phyloP scores from a whole-genome alignment of 2,113 vertebrate genomes.

The Empidonax traillii region DNA sequence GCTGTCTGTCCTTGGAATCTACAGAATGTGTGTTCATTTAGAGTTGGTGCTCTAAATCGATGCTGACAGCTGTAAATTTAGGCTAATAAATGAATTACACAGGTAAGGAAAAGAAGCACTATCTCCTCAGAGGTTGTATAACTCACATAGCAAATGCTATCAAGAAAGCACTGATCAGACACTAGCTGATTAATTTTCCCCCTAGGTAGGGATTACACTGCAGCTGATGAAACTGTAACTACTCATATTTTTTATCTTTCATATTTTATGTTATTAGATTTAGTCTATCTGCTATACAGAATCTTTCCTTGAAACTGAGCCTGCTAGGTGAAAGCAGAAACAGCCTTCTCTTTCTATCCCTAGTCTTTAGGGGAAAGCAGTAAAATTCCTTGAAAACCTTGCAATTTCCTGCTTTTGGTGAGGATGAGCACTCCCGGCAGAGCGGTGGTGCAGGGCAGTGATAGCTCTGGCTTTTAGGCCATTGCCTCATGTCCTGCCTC shows the following conservation, averaged over 20 bases:
- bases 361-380: neutral
- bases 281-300: neutral
- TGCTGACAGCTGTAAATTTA: conserved; percentile 68
- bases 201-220: conserved; percentile 17
- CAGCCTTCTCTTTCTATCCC: neutral
- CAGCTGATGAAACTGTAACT: conserved; percentile 43
- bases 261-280: conserved; percentile 44
- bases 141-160: conserved; percentile 28
- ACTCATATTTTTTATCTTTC: conserved; percentile 10
- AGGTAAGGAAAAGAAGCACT: conserved; percentile 52
- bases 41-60: conserved; percentile 46
- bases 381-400: neutral
- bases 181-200: conserved; percentile 44
- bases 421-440: neutral
- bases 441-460: neutral
- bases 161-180: conserved; percentile 49
- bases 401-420: neutral
- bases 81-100: conserved; percentile 68
- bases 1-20: conserved; percentile 47
- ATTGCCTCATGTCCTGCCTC: neutral
- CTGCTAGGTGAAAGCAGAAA: neutral
- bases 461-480: neutral
- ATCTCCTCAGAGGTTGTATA: conserved; percentile 25
- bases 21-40: conserved; percentile 7
- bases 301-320: neutral